phyloP scores from a whole-genome alignment of 2,113 vertebrate genomes.

The Gobiocypris rarus region DNA sequence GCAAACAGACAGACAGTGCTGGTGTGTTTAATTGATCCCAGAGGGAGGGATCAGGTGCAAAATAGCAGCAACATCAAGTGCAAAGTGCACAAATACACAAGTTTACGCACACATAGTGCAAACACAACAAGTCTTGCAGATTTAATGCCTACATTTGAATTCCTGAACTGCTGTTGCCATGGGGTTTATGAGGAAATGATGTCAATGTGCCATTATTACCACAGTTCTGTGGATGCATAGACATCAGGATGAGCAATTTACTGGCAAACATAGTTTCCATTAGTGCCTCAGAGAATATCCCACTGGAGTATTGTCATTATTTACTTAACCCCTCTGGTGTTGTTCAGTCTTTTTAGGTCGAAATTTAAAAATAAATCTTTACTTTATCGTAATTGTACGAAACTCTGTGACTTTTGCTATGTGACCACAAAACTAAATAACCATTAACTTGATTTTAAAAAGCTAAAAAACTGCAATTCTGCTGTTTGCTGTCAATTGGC shows the following conservation, averaged over 20 bases:
- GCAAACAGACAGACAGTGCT: background rate
- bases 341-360: no score
- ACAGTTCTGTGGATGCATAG: background rate
- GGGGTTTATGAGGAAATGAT: background rate
- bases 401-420: no score
- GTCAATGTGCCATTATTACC: background rate
- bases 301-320: background rate
- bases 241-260: background rate
- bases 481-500: no score
- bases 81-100: background rate
- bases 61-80: constrained; percentile 5
- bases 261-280: constrained; percentile 6
- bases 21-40: constrained; percentile 26
- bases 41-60: constrained; percentile 7
- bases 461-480: no score
- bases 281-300: background rate
- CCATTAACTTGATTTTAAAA: no score
- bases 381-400: no score
- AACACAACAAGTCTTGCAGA: background rate
- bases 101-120: constrained; percentile 7
- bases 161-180: background rate
- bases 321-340: background rate
- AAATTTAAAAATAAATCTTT: no score
- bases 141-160: constrained; percentile 11
- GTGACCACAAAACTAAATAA: no score